A percentile compares a stretch with the other conserved stretches of the same genome.
phyloP scores from a whole-genome alignment of 2,797 vertebrate genomes.

The Psittacula derbiana region DNA sequence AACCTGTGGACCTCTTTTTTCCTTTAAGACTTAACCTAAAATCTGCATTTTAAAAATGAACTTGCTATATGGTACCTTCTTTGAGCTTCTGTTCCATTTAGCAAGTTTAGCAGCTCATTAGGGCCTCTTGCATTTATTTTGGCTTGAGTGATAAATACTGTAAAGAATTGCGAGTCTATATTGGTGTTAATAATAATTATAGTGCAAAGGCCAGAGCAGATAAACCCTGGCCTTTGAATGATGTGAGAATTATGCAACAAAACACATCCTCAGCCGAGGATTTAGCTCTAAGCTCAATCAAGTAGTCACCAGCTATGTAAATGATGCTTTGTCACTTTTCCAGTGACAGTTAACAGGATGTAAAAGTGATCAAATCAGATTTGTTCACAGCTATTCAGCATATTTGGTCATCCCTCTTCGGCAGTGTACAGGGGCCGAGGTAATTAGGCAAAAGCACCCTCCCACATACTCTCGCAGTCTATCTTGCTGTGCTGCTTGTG shows the following conservation, averaged over 20 bases:
- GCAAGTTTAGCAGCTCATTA: background rate
- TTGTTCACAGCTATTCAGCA: accelerated
- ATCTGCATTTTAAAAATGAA: background rate
- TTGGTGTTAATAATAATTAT: background rate
- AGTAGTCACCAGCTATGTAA: background rate
- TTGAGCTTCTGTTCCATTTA: background rate
- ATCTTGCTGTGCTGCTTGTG: background rate
- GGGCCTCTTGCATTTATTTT: conserved; percentile 1
- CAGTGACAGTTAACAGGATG: background rate
- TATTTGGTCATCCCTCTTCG: background rate
- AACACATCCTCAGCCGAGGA: background rate
- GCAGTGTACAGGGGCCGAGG: background rate
- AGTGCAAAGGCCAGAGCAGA: background rate
- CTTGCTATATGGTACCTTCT: background rate
- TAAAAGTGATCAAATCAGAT: accelerated
- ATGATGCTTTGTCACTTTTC: background rate
- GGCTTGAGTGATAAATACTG: background rate
- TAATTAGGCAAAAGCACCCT: background rate
- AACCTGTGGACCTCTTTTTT: background rate
- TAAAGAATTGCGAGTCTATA: background rate
- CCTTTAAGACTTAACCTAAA: background rate
- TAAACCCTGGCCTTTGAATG: background rate
- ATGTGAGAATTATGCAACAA: background rate
- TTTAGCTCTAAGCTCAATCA: background rate
- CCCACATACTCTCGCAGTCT: background rate